Percentiles rank a stretch among this genome's conserved stretches.
Conservation (phyloP, 2,113 vertebrate species). For the Pelmatolapia mariae region DNA sequence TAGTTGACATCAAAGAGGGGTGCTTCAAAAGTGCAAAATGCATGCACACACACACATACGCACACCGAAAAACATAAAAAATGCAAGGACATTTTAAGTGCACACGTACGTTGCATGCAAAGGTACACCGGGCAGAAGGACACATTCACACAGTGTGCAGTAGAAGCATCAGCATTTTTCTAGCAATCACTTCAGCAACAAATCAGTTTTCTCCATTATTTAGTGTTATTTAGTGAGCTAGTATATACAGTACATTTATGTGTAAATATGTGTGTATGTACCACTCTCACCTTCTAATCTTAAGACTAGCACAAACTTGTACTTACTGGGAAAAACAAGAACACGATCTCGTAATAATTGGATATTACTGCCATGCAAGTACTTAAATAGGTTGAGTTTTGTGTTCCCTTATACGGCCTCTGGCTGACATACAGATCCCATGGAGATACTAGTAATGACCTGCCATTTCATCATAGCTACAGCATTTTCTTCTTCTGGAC, state of each 20-base stretch:
- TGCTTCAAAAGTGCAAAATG: constrained; percentile 59
- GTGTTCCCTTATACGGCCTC: neutral
- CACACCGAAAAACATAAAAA: constrained; percentile 22
- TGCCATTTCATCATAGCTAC: neutral
- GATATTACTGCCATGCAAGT: neutral
- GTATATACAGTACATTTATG: neutral
- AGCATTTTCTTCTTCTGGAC: neutral
- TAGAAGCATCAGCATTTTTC: neutral
- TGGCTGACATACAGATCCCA: neutral
- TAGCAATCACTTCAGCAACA: neutral
- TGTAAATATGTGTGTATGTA: neutral
- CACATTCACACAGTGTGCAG: neutral
- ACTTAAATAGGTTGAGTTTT: neutral
- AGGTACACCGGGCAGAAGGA: neutral
- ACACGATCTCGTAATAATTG: neutral
- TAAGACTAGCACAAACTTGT: neutral
- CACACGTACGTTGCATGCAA: neutral
- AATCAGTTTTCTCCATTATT: neutral
- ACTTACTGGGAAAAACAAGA: neutral
- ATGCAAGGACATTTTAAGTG: constrained; percentile 2
- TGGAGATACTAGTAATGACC: neutral
- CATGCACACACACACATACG: constrained; percentile 2
- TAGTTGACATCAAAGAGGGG: constrained; percentile 71
- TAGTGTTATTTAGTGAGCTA: neutral
- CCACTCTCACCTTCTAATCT: neutral